These are phyloP conservation scores for Chamaetylas fuelleborni DNA, from an alignment of 2,113 vertebrate genomes.

Conservation along the genomic window DNA sequence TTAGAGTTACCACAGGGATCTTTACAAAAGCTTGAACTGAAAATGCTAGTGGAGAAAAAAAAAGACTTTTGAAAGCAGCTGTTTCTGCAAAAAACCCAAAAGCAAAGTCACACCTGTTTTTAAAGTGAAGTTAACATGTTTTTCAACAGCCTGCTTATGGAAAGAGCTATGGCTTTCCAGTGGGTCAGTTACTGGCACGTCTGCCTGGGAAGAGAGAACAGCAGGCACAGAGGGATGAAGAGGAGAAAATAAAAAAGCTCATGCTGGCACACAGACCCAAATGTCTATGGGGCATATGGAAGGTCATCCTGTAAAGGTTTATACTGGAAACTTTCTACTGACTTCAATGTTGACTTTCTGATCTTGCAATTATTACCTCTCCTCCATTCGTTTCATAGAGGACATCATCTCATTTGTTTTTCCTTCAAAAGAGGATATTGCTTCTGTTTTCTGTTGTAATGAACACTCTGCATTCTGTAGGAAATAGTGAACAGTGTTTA, in stretches of 20 bases:
- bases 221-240: fast-evolving
- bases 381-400: slow-evolving; percentile 84
- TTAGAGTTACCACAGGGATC: not conserved
- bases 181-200: not conserved
- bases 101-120: not conserved
- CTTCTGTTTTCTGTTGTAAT: slow-evolving; percentile 85
- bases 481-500: not conserved
- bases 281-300: not conserved
- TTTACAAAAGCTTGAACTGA: not conserved
- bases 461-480: slow-evolving; percentile 81
- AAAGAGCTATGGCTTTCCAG: not conserved
- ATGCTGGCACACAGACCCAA: not conserved
- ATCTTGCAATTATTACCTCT: slow-evolving; percentile 77
- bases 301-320: not conserved
- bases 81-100: not conserved
- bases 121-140: not conserved
- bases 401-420: slow-evolving; percentile 85
- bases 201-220: not conserved
- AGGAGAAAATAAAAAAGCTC: not conserved
- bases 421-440: slow-evolving; percentile 81
- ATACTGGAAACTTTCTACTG: not conserved
- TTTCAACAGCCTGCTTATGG: not conserved
- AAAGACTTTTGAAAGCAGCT: not conserved
- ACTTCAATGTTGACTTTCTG: not conserved
- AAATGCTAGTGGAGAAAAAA: not conserved